Percentiles rank a stretch among this genome's conserved stretches.
These are phyloP conservation scores for Notodonta dromedarius DNA, from an alignment of 2,888 invertebrate genomes.

Conservation along the genomic window DNA sequence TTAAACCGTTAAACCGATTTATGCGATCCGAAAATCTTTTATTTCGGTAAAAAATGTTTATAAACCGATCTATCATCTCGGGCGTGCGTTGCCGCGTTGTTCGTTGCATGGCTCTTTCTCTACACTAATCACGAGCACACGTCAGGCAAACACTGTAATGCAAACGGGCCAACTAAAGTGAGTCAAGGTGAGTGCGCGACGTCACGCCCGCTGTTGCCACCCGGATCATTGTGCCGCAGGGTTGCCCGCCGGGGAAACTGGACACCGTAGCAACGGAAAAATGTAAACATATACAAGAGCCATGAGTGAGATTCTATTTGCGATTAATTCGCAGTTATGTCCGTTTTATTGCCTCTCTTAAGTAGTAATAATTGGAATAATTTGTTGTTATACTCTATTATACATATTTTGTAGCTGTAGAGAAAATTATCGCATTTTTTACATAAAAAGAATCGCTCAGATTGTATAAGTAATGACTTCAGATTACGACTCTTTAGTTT, in stretches of 20 bases:
- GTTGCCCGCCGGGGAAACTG: constrained; percentile 5
- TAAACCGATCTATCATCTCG: constrained; percentile 1
- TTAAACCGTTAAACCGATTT: background rate
- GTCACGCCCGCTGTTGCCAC: constrained; percentile 73
- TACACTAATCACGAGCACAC: constrained; percentile 67
- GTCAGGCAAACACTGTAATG: constrained; percentile 63
- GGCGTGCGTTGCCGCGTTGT: background rate
- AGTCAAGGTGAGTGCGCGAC: constrained; percentile 78
- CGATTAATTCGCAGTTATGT: no score
- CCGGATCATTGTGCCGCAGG: constrained; percentile 61
- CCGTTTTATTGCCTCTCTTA: no score
- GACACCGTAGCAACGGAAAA: background rate
- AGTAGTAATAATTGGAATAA: no score
- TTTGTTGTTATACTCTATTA: no score
- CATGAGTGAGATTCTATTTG: background rate
- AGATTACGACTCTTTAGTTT: background rate
- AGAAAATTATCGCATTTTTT: no score
- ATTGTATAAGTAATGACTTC: no score
- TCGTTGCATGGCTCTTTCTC: constrained; percentile 35
- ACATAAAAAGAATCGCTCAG: no score
- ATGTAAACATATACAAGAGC: background rate
- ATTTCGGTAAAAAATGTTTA: background rate
- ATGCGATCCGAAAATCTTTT: background rate
- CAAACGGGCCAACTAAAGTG: constrained; percentile 75
- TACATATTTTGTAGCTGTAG: no score